Evolutionary conservation across 23 tunicate genomes (phyloP).

Genomic region (Styela plicata): DNA sequence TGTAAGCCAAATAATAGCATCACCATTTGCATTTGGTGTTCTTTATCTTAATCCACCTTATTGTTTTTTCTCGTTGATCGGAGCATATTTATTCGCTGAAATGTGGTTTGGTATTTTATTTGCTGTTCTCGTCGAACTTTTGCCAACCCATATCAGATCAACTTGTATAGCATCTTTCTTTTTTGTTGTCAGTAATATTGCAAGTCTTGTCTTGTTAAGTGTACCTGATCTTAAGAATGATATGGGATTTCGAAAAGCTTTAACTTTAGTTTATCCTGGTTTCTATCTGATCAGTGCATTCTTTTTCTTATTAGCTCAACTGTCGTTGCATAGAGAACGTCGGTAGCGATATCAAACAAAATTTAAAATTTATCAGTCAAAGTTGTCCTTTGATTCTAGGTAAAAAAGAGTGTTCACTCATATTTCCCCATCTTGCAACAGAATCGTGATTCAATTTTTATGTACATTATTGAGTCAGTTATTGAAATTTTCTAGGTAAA

Average conservation of each 20-base stretch:
- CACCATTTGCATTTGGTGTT: constrained; percentile 83
- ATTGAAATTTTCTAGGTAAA: no score
- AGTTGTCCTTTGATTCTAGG: no score
- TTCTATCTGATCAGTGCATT: constrained; percentile 54
- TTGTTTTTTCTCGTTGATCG: constrained; percentile 68
- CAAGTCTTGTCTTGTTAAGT: constrained; percentile 58
- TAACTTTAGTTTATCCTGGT: constrained; percentile 75
- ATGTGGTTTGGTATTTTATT: constrained; percentile 89
- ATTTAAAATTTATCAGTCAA: no score
- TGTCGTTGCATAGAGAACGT: constrained; percentile 28
- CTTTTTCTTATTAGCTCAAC: constrained; percentile 49
- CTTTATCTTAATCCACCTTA: constrained; percentile 74
- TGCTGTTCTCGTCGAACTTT: constrained; percentile 60
- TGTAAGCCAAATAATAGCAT: constrained; percentile 65
- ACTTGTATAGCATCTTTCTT: constrained; percentile 57
- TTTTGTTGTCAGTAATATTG: constrained; percentile 69
- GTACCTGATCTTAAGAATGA: constrained; percentile 44
- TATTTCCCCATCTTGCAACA: no score
- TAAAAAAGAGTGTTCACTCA: no score
- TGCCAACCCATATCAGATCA: constrained; percentile 53
- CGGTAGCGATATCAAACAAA: neutral
- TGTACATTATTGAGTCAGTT: no score
- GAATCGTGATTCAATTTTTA: no score
- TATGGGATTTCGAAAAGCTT: constrained; percentile 58
- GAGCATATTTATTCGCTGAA: constrained; percentile 80